Evolutionary conservation across 2,888 invertebrate genomes (phyloP).

Genomic region (Rhorus exstirpatorius): DNA sequence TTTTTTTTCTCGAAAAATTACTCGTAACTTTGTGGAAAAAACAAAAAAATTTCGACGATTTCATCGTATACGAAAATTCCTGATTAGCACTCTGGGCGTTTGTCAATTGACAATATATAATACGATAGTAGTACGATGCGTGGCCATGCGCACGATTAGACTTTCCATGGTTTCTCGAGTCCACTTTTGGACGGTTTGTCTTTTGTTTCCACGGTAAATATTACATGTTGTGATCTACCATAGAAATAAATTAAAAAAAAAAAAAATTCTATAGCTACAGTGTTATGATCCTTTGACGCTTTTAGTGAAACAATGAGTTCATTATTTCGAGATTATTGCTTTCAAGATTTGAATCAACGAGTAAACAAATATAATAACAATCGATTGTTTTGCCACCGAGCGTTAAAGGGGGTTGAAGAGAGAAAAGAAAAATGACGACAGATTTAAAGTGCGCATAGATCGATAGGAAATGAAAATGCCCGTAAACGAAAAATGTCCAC

Average conservation of each 20-base stretch:
- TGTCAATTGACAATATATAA: too few relatives aligned
- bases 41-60: neutral
- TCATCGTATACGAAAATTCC: too few relatives aligned
- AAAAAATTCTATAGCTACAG: conserved; percentile 1
- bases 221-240: conserved; percentile 43
- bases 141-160: conserved; percentile 11
- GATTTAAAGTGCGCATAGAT: too few relatives aligned
- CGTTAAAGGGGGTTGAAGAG: too few relatives aligned
- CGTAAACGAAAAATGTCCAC: neutral
- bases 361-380: too few relatives aligned
- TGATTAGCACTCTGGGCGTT: too few relatives aligned
- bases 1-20: neutral
- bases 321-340: neutral
- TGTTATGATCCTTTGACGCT: conserved; percentile 24
- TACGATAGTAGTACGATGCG: too few relatives aligned
- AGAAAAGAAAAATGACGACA: too few relatives aligned
- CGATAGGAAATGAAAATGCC: too few relatives aligned
- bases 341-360: too few relatives aligned
- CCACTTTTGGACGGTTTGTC: conserved; percentile 60
- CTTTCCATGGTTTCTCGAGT: conserved; percentile 68
- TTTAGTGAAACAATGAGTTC: neutral
- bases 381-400: too few relatives aligned
- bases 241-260: conserved; percentile 3
- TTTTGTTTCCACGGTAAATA: conserved; percentile 36
- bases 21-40: neutral